Base-by-base conservation (phyloP, 2,888 invertebrate genomes). In the Drosophila histrio region DNA sequence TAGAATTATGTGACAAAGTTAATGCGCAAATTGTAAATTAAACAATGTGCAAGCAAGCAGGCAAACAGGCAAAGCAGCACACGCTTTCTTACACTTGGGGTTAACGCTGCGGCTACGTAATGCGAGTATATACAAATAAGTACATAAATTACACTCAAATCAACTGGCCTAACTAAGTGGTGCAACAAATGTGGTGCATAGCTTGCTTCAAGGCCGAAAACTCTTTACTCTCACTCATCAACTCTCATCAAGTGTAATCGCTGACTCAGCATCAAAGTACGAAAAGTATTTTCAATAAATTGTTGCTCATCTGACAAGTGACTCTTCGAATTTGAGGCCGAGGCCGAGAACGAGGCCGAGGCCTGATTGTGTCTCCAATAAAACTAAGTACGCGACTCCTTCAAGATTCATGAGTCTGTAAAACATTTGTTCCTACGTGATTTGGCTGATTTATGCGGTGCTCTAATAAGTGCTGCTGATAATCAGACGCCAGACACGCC, bases 11-110 rank as follows among this genome's bases (percentile, higher is more conserved):
- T 87, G 84, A 88, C 87, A 87, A 84, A 84, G 76, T 84, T 84
- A 84, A 84, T 84, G 84, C 88, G 87, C 85, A 84, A 88, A 88
- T 80, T 87, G 88, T 84, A 88, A 84, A 88, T 84, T 88, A 84
- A 88, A 88, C 88, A 84, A 84, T 80, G 77, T 69, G 61, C 66
- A 54, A 43, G 52, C 59, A 53, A 34, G 19, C 44, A 44, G n/a
- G 28, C 44, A 26, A 9, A 9, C 44, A 1, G 28, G n/a, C 13
- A 47, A 21, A 5, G 50, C 34, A 22, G 21, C 67, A 26, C 26
- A 46, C 41, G 39, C 47, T 22, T 39, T 46, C 60, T 64, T 58
- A 43, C 68, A 24, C 56, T 47, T 56, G 60, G 57, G 77, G 73
- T 38, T 56, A 68, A 64, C 60, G 39, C 39, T 44, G 73, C 63